Evolutionary conservation across 2,113 vertebrate species (phyloP).

Genomic region (Heterotilapia buettikoferi): DNA sequence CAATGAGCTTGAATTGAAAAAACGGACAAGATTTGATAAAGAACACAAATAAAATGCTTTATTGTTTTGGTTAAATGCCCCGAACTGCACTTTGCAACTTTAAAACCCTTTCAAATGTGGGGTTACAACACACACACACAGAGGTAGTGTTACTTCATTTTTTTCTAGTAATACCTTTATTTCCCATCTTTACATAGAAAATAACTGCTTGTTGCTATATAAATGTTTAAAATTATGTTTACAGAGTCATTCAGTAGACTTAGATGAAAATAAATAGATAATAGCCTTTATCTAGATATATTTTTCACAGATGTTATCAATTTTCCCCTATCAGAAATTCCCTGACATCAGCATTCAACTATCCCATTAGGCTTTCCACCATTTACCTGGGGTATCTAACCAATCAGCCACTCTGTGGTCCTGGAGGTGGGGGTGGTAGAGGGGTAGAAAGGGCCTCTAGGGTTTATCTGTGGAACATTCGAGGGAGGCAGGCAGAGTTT

Average conservation of each 20-base stretch:
- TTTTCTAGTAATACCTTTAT: background rate
- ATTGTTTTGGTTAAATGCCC: too few species aligned
- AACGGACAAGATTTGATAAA: background rate
- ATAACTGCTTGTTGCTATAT: background rate
- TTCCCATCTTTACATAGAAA: background rate
- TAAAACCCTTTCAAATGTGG: background rate
- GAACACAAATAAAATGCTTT: background rate
- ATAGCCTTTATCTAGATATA: background rate
- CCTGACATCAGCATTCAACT: slow-evolving; percentile 55
- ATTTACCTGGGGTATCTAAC: slow-evolving; percentile 60
- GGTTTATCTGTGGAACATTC: slow-evolving; percentile 68
- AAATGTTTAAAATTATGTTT: background rate
- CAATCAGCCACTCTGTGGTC: slow-evolving; percentile 57
- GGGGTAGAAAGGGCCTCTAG: slow-evolving; percentile 53
- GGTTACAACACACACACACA: background rate
- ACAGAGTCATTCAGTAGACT: background rate
- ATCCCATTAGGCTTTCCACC: slow-evolving; percentile 47
- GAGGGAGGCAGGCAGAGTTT: slow-evolving; percentile 60
- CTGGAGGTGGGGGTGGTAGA: slow-evolving; percentile 31
- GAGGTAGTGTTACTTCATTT: background rate
- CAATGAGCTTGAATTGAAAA: background rate
- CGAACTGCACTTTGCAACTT: background rate
- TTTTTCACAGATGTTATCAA: slow-evolving; percentile 31
- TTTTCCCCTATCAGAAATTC: slow-evolving; percentile 21
- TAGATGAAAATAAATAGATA: background rate